A percentile compares a stretch with the other conserved stretches of the same genome.
Evolutionary conservation across 1,140 invertebrate genomes (phyloP).

Genomic region (Caenorhabditis latens): DNA sequence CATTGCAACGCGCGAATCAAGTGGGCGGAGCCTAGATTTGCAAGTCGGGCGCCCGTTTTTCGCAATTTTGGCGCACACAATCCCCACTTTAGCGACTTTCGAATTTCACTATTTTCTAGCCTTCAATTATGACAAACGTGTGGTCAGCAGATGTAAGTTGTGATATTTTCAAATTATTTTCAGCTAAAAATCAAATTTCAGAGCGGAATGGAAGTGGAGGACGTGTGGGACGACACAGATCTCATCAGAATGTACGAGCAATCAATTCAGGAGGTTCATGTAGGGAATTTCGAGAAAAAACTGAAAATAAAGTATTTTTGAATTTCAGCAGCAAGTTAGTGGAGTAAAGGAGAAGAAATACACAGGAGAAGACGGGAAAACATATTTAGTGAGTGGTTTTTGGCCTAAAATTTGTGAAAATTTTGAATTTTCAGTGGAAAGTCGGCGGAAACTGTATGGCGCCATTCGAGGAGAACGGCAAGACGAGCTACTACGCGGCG

Average conservation of each 20-base stretch:
- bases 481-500: slow-evolving; percentile 32
- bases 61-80: not conserved
- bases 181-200: not conserved
- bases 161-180: not conserved
- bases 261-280: slow-evolving; percentile 24
- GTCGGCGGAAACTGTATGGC: slow-evolving; percentile 58
- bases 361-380: slow-evolving; percentile 13
- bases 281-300: not conserved
- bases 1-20: not conserved
- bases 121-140: not conserved
- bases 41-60: not conserved
- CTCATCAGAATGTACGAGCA: slow-evolving; percentile 64
- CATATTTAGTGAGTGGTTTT: slow-evolving; percentile 3
- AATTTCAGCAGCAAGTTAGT: not conserved
- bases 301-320: not conserved
- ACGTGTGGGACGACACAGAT: slow-evolving; percentile 63
- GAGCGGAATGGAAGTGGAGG: slow-evolving; percentile 18
- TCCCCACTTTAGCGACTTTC: not conserved
- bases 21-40: not conserved
- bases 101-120: not conserved
- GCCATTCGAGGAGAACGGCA: slow-evolving; percentile 51
- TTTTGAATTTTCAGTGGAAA: slow-evolving; percentile 52
- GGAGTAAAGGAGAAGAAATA: not conserved
- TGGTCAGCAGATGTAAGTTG: slow-evolving; percentile 27
- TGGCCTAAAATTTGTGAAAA: not conserved